These are phyloP conservation scores for Neomorphus geoffroyi DNA, from an alignment of 2,797 vertebrate species.

Conservation along the genomic window DNA sequence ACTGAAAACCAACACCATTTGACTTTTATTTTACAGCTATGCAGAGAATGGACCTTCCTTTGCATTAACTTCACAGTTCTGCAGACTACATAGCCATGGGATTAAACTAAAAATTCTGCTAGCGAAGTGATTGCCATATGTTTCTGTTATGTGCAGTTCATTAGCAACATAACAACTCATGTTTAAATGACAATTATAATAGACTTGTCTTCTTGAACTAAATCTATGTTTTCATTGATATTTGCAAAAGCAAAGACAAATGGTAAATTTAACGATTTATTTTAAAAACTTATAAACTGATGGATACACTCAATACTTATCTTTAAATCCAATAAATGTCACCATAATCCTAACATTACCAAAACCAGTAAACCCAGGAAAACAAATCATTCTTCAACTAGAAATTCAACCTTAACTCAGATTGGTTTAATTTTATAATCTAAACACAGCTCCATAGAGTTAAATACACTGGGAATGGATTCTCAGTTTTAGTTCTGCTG, in stretches of 20 bases:
- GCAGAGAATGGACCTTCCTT: background rate
- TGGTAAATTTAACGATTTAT: background rate
- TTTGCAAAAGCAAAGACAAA: background rate
- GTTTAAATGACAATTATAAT: background rate
- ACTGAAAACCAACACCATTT: background rate
- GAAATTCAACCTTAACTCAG: background rate
- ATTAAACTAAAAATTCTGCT: background rate
- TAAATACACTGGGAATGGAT: background rate
- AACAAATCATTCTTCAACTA: background rate
- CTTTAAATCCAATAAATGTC: background rate
- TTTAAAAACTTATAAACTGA: background rate
- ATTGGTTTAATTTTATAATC: background rate
- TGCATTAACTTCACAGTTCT: background rate
- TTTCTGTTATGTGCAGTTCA: background rate
- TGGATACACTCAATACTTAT: background rate
- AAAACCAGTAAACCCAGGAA: background rate
- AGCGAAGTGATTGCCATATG: background rate
- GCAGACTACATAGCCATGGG: background rate
- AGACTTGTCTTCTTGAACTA: background rate
- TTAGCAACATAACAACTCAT: background rate
- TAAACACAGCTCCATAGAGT: background rate
- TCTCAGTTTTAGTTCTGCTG: background rate
- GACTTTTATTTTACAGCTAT: background rate
- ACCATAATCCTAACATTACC: background rate
- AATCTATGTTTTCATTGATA: background rate